A percentile compares a stretch with the other conserved stretches of the same genome.
Conservation (phyloP, 2,888 invertebrate genomes). For the Drosophila picticornis region DNA sequence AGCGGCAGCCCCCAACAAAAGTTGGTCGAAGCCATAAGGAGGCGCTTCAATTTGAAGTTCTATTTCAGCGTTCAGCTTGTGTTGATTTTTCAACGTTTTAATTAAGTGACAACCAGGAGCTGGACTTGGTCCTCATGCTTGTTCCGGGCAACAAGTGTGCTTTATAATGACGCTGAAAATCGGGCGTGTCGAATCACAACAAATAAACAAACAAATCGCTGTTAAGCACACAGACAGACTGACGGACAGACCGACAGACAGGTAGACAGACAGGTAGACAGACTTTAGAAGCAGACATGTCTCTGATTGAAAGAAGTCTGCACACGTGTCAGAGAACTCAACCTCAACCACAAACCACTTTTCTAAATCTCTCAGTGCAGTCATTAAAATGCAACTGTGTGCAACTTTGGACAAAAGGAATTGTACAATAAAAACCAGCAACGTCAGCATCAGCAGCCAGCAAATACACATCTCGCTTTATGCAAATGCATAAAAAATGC, state of each 20-base stretch:
- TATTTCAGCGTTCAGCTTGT: conserved; percentile 48
- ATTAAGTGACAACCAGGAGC: conserved; percentile 71
- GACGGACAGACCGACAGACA: conserved; percentile 33
- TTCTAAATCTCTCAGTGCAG: conserved; percentile 19
- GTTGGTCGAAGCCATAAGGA: conserved; percentile 61
- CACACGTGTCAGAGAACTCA: conserved; percentile 60
- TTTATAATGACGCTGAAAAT: conserved; percentile 68
- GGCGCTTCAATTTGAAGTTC: conserved; percentile 59
- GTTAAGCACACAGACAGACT: conserved; percentile 42
- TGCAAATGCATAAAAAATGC: conserved; percentile 71
- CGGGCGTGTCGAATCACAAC: conserved; percentile 61
- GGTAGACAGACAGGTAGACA: conserved; percentile 32
- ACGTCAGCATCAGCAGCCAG: conserved; percentile 52
- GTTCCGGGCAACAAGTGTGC: conserved; percentile 51
- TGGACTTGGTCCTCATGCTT: not conserved
- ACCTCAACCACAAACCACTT: not conserved
- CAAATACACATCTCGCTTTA: conserved; percentile 72
- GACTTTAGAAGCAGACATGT: conserved; percentile 13
- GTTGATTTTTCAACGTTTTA: conserved; percentile 80
- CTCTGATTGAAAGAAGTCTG: conserved; percentile 73
- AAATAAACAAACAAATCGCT: conserved; percentile 75
- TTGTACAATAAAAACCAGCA: conserved; percentile 72
- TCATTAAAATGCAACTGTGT: conserved; percentile 80
- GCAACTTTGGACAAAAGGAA: conserved; percentile 66
- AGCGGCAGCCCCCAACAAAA: conserved; percentile 20